Conservation (phyloP, 2,797 vertebrate species). For the Centroberyx gerrardi region DNA sequence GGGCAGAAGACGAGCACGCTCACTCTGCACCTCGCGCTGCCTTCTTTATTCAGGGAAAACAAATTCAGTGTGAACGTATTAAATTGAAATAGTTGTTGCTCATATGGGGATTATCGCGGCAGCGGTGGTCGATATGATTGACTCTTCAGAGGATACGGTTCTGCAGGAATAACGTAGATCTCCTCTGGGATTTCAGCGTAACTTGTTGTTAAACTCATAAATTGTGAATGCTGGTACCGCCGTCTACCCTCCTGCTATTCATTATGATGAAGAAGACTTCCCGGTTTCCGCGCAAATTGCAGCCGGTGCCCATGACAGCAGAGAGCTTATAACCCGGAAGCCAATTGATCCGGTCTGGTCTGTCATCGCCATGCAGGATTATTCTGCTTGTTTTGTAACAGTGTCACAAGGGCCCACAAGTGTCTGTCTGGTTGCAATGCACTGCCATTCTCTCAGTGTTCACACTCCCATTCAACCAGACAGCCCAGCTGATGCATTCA, state of each 20-base stretch:
- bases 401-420: constrained; percentile 63
- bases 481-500: constrained; percentile 54
- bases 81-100: constrained; percentile 4
- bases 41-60: constrained; percentile 14
- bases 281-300: background rate
- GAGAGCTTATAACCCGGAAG: constrained; percentile 63
- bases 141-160: background rate
- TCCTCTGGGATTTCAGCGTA: background rate
- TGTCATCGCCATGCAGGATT: constrained; percentile 63
- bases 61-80: background rate
- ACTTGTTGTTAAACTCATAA: background rate
- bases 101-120: background rate
- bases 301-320: constrained; percentile 12
- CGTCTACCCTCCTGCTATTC: background rate
- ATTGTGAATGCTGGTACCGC: background rate
- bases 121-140: constrained; percentile 18
- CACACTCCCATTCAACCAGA: constrained; percentile 20
- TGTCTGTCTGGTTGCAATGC: constrained; percentile 33
- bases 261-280: background rate
- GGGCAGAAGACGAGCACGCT: background rate
- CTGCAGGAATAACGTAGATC: background rate
- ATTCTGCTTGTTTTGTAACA: constrained; percentile 46
- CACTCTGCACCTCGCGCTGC: background rate
- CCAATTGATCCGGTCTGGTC: constrained; percentile 49
- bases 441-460: constrained; percentile 14